Evolutionary conservation across 2,797 vertebrate species (phyloP).

Genomic region (Enteromius radiatus): DNA sequence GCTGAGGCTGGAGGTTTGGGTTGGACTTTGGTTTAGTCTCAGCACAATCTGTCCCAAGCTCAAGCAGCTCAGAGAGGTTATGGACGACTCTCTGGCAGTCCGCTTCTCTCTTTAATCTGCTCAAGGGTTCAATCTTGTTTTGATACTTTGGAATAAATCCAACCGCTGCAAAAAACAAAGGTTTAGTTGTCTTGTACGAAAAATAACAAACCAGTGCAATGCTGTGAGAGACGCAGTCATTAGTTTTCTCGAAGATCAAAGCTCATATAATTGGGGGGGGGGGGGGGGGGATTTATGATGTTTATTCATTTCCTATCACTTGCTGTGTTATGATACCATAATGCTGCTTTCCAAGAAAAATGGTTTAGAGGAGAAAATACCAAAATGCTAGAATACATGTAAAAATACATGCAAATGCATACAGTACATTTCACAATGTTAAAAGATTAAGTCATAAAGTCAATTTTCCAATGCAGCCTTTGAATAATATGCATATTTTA

Average conservation of each 20-base stretch:
- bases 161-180: neutral
- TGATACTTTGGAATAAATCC: neutral
- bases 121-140: constrained; percentile 24
- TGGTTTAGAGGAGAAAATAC: neutral
- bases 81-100: neutral
- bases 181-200: neutral
- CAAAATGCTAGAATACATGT: neutral
- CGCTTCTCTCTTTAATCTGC: constrained; percentile 20
- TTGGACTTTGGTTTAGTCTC: constrained; percentile 14
- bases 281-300: neutral
- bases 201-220: constrained; percentile 1
- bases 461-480: no score
- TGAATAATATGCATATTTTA: neutral
- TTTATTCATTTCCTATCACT: neutral
- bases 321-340: neutral
- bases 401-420: neutral
- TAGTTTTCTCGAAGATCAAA: neutral
- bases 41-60: constrained; percentile 24
- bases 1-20: constrained; percentile 13
- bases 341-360: neutral
- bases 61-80: constrained; percentile 20
- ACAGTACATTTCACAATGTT: neutral
- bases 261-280: neutral
- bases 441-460: neutral
- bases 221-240: neutral